Percentiles rank a stretch among this genome's conserved stretches.
Conservation (phyloP, 2,797 vertebrate species). For the Danio albolineatus region DNA sequence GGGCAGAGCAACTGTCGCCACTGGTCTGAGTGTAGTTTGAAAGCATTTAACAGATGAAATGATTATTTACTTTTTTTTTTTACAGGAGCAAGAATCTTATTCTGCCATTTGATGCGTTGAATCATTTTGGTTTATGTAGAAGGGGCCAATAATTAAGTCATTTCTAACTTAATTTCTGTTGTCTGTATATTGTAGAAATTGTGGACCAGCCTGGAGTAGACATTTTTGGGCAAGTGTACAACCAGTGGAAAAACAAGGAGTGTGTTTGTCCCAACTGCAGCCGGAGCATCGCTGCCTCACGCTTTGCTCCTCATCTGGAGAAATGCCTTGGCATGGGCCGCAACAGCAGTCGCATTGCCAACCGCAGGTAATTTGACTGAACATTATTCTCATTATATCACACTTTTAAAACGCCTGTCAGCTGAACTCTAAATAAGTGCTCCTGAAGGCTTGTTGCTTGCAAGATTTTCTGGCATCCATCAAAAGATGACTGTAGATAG, state of each 20-base stretch:
- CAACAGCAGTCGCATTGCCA: constrained; percentile 98
- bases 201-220: constrained; percentile 98
- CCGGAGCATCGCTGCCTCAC: constrained; percentile 93
- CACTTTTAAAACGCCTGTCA: background rate
- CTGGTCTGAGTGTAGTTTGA: too few species aligned
- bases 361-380: constrained; percentile 82
- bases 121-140: background rate
- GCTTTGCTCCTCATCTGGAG: constrained; percentile 95
- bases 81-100: too few species aligned
- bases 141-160: background rate
- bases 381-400: background rate
- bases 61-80: too few species aligned
- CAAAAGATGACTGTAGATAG: too few species aligned
- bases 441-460: background rate
- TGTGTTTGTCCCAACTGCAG: constrained; percentile 98
- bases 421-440: background rate
- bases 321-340: constrained; percentile 98
- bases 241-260: constrained; percentile 99
- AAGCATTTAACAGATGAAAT: too few species aligned
- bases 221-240: constrained; percentile 98
- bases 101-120: too few species aligned
- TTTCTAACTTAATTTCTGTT: background rate
- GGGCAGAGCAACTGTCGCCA: too few species aligned
- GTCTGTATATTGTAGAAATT: constrained; percentile 81
- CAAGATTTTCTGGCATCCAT: background rate